These are phyloP conservation scores for Microctenopoma steveboyesi DNA, from an alignment of 2,797 vertebrate genomes.

Conservation along the genomic window DNA sequence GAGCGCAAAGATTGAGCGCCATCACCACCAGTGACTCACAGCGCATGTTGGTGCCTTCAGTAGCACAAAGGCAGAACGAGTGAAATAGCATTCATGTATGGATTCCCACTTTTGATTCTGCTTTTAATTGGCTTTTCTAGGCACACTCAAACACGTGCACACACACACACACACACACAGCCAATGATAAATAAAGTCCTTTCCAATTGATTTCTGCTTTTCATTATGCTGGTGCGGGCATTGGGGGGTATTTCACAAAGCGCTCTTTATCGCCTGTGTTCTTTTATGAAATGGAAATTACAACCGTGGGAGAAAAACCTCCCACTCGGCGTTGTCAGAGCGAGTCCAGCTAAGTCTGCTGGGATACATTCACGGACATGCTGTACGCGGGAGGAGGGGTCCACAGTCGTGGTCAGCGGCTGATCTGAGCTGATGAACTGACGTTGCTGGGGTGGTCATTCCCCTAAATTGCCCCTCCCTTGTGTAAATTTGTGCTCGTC, in stretches of 20 bases:
- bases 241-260: slow-evolving; percentile 56
- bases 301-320: slow-evolving; percentile 50
- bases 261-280: slow-evolving; percentile 49
- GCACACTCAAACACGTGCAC: slow-evolving; percentile 20
- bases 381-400: slow-evolving; percentile 5
- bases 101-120: slow-evolving; percentile 52
- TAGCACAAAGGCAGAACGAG: slow-evolving; percentile 39
- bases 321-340: slow-evolving; percentile 26
- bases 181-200: slow-evolving; percentile 50
- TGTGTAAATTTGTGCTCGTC: background rate
- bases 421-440: slow-evolving; percentile 15
- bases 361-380: slow-evolving; percentile 21
- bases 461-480: slow-evolving; percentile 23
- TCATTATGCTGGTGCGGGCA: slow-evolving; percentile 62
- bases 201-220: slow-evolving; percentile 73
- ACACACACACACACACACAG: slow-evolving; percentile 17
- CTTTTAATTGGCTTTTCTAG: slow-evolving; percentile 58
- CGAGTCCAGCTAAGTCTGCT: slow-evolving; percentile 8
- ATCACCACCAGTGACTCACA: slow-evolving; percentile 40
- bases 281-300: slow-evolving; percentile 69
- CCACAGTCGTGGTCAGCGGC: slow-evolving; percentile 6
- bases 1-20: slow-evolving; percentile 36
- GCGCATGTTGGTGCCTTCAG: slow-evolving; percentile 40
- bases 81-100: slow-evolving; percentile 52
- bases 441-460: slow-evolving; percentile 15